Evolutionary conservation across 1,140 invertebrate genomes (phyloP).

Genomic region (Argopecten irradians): DNA sequence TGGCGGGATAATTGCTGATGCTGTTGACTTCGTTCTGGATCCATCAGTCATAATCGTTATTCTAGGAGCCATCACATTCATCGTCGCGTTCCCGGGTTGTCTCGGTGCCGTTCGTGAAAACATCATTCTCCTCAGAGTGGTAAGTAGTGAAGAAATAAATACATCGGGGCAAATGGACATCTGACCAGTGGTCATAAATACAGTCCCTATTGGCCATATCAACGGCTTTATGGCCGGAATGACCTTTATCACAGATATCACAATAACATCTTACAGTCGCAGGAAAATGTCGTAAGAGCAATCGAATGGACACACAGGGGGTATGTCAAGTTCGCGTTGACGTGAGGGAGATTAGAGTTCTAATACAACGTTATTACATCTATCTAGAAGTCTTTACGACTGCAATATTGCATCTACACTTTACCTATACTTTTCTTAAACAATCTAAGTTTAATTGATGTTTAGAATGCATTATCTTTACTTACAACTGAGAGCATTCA

Average conservation of each 20-base stretch:
- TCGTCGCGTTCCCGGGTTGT: constrained; percentile 93
- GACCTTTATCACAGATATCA: neutral
- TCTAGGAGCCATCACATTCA: constrained; percentile 91
- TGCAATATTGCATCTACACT: no score
- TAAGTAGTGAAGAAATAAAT: constrained; percentile 79
- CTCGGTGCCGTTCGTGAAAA: constrained; percentile 95
- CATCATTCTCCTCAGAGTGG: constrained; percentile 93
- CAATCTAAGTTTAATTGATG: no score
- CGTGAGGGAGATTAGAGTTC: no score
- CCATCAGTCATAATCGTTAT: constrained; percentile 92
- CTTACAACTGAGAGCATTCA: no score
- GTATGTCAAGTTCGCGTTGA: no score
- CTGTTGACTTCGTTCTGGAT: constrained; percentile 93
- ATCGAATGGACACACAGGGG: no score
- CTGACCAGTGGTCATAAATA: neutral
- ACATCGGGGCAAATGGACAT: neutral
- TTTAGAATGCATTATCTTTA: no score
- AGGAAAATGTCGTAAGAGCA: neutral
- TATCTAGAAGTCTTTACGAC: no score
- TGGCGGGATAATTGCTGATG: constrained; percentile 89
- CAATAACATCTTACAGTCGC: neutral
- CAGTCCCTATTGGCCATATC: neutral
- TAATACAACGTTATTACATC: no score
- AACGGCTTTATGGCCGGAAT: neutral
- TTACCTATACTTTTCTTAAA: no score